Evolutionary conservation across 2,888 invertebrate genomes (phyloP), one percentile per base, ranked within the genome.

Genomic region (Chironomus riparius): DNA sequence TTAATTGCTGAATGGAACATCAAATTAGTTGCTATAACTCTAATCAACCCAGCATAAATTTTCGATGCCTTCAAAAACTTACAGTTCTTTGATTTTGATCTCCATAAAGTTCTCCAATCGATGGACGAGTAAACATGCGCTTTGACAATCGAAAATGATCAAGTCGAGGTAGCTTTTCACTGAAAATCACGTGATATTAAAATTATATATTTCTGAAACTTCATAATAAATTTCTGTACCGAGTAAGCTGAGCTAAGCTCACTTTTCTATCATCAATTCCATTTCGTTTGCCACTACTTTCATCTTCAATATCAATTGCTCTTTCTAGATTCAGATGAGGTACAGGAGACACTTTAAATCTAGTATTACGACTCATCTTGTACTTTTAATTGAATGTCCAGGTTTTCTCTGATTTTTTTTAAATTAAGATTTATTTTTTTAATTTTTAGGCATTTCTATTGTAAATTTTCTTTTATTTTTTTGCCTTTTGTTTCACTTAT

Each of bases 71-170:
- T n/a, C n/a, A 28, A 5, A 28, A 10, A 38, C 38, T 65, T 24
- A 65, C 65, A 65, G 21, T 65, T 65, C 56, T 56, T 56, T 56
- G 56, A 5, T 15, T 78, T 21, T 81, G 80, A 78, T 89, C 89
- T 22, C 92, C 91, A 80, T 94, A 94, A 68, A 95, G 84, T 81
- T 94, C 93, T 21, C 94, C 93, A 76, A 95, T 86, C 24, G 94
- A 93, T 1, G 94, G 94, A 78, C 95, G 87, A 82, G 93, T 93
- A 73, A 89, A 83, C 0, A 91, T 91, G 79, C 92, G 86, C 80
- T 90, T 89, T 0, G 92, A 90, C 82, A 91, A 90, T 81, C 92
- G 88, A 81, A 95, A 95, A 82, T 94, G 92, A 81, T 94, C 93
- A 84, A 92, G 86, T 76, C 93, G 86, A 0, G 94, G 94, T 50